Percentiles rank a stretch among this genome's conserved stretches.
Evolutionary conservation across 1,140 invertebrate genomes (phyloP).

Genomic region (Luehdorfia chinensis): DNA sequence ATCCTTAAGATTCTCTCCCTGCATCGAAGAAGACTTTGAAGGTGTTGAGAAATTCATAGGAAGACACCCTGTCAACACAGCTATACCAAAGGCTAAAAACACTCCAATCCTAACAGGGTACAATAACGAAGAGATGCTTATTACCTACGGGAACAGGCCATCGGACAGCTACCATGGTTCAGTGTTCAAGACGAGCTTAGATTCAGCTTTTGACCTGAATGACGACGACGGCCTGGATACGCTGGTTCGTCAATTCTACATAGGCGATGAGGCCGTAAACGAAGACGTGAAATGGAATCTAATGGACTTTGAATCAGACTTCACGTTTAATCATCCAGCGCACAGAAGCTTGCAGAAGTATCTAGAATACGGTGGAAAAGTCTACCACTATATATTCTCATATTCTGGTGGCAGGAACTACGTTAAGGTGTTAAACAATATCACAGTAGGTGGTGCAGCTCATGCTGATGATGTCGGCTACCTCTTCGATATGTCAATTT

Average conservation of each 20-base stretch:
- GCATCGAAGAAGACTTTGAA: constrained; percentile 27
- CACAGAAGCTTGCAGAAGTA: constrained; percentile 23
- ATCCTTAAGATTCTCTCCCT: constrained; percentile 12
- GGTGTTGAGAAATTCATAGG: constrained; percentile 23
- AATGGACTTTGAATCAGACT: constrained; percentile 27
- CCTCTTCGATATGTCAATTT: constrained; percentile 24
- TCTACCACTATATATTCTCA: constrained; percentile 34
- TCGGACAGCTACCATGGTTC: neutral
- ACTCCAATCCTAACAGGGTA: constrained; percentile 25
- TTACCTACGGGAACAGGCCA: neutral
- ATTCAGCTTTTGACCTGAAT: constrained; percentile 1
- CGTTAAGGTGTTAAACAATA: constrained; percentile 11
- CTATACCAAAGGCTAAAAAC: constrained; percentile 12
- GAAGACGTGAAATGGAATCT: constrained; percentile 12
- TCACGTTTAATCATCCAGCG: constrained; percentile 22
- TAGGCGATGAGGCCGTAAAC: constrained; percentile 25
- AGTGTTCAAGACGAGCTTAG: constrained; percentile 4
- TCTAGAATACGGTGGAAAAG: constrained; percentile 21
- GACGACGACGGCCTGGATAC: constrained; percentile 14
- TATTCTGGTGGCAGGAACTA: constrained; percentile 30
- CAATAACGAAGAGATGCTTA: constrained; percentile 18
- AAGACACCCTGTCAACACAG: constrained; percentile 15
- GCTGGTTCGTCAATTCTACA: constrained; percentile 29
- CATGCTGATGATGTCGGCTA: constrained; percentile 37
- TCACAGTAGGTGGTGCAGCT: constrained; percentile 20